Percentiles rank a stretch among this genome's conserved stretches.
phyloP scores from a whole-genome alignment of 2,888 invertebrate species.

The Callosobruchus maculatus region DNA sequence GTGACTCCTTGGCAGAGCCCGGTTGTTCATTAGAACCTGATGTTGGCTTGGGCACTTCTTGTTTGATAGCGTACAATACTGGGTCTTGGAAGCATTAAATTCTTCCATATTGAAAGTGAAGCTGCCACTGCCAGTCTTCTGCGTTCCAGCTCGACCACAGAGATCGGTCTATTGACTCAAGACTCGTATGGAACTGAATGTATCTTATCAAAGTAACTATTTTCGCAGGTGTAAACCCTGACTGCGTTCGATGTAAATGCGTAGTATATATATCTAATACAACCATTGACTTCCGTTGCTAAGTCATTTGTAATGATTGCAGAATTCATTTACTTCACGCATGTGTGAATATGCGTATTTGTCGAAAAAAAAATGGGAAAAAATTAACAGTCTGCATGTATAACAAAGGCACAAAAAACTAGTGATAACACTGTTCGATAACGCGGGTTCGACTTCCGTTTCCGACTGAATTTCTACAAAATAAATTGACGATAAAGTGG shows the following conservation, averaged over 20 bases:
- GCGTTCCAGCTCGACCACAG: too few species aligned
- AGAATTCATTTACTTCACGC: conserved; percentile 46
- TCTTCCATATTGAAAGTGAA: too few species aligned
- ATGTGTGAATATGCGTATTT: conserved; percentile 42
- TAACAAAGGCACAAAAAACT: conserved; percentile 37
- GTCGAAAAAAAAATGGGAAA: conserved; percentile 31
- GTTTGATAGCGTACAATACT: too few species aligned
- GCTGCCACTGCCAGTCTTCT: too few species aligned
- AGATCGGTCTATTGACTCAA: too few species aligned
- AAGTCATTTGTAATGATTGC: conserved; percentile 46
- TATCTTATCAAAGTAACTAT: background rate
- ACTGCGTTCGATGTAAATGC: background rate
- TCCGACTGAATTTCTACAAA: conserved; percentile 33
- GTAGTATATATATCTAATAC: background rate
- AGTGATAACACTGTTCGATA: conserved; percentile 42
- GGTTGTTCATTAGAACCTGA: too few species aligned
- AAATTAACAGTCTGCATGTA: conserved; percentile 6
- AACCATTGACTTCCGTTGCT: conserved; percentile 45
- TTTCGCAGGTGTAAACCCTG: background rate
- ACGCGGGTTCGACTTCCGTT: conserved; percentile 39
- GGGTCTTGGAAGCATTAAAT: too few species aligned
- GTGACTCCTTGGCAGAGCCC: too few species aligned
- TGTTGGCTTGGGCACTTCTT: too few species aligned
- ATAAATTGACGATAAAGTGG: conserved; percentile 29
- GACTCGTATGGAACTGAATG: too few species aligned